phyloP scores from a whole-genome alignment of 2,797 vertebrate genomes.

The Halcyon smyrnensis region DNA sequence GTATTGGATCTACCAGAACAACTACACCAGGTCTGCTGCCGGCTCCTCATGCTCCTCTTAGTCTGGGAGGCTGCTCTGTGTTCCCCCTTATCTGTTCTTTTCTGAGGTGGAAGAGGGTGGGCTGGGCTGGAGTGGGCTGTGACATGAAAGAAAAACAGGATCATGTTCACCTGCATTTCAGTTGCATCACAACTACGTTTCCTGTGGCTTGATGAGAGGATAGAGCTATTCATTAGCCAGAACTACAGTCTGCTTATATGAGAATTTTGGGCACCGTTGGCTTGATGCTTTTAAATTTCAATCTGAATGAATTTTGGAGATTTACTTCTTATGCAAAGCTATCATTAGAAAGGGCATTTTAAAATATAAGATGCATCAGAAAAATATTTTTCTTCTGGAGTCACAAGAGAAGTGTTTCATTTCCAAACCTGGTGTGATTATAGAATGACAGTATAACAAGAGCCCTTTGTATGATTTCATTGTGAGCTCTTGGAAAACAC shows the following conservation, averaged over 20 bases:
- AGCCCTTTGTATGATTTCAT: background rate
- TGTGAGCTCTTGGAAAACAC: background rate
- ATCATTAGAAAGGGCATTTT: background rate
- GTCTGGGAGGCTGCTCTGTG: background rate
- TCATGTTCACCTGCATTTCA: background rate
- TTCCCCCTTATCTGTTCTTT: background rate
- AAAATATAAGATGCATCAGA: background rate
- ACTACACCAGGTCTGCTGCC: rapidly evolving
- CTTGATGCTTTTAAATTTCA: background rate
- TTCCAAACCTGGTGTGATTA: background rate
- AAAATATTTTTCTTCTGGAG: background rate
- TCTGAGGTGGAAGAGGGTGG: background rate
- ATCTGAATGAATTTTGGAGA: background rate
- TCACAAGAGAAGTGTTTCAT: background rate
- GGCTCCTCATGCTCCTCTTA: background rate
- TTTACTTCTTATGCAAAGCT: background rate
- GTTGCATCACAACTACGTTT: background rate
- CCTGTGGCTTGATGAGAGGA: background rate
- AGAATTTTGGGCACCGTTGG: background rate
- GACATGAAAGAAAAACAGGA: background rate
- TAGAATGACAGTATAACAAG: background rate
- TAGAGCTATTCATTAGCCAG: background rate
- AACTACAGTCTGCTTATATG: background rate
- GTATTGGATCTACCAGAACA: background rate
- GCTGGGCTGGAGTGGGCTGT: background rate